phyloP scores from a whole-genome alignment of 2,113 vertebrate species.

The Zingel zingel region DNA sequence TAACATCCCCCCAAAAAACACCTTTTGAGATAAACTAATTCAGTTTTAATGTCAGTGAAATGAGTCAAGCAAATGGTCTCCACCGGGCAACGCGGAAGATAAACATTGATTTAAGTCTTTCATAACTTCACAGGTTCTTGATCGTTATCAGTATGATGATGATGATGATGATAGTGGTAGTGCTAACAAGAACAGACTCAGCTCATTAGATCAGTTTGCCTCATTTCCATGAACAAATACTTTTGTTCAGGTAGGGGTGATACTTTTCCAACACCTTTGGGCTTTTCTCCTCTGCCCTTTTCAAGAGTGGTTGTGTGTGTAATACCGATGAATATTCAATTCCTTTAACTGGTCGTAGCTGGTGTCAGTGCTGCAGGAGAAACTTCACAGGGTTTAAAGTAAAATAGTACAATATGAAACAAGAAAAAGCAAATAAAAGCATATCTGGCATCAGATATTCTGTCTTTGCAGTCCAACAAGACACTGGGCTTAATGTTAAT shows the following conservation, averaged over 20 bases:
- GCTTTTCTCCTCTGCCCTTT: slow-evolving; percentile 26
- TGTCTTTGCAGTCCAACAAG: neutral
- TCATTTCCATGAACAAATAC: slow-evolving; percentile 27
- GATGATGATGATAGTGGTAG: neutral
- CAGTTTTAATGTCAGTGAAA: slow-evolving; percentile 12
- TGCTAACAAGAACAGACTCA: slow-evolving; percentile 3
- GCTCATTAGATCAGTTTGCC: slow-evolving; percentile 24
- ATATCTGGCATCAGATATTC: neutral
- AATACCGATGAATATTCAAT: slow-evolving; percentile 24
- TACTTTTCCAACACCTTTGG: slow-evolving; percentile 2
- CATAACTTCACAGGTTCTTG: slow-evolving; percentile 14
- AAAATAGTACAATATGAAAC: neutral
- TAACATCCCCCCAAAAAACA: slow-evolving; percentile 19
- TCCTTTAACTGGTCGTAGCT: slow-evolving; percentile 20
- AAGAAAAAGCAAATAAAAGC: neutral
- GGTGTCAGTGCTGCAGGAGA: neutral
- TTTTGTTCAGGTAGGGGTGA: neutral
- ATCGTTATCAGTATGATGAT: neutral
- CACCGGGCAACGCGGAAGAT: neutral
- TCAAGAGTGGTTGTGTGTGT: neutral
- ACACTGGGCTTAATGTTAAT: neutral
- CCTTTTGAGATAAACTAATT: slow-evolving; percentile 44
- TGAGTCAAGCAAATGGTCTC: slow-evolving; percentile 12
- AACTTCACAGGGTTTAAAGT: neutral
- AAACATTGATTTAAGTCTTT: neutral